Conservation (phyloP, 2,888 invertebrate species). For the Tolmerus cingulatus region DNA sequence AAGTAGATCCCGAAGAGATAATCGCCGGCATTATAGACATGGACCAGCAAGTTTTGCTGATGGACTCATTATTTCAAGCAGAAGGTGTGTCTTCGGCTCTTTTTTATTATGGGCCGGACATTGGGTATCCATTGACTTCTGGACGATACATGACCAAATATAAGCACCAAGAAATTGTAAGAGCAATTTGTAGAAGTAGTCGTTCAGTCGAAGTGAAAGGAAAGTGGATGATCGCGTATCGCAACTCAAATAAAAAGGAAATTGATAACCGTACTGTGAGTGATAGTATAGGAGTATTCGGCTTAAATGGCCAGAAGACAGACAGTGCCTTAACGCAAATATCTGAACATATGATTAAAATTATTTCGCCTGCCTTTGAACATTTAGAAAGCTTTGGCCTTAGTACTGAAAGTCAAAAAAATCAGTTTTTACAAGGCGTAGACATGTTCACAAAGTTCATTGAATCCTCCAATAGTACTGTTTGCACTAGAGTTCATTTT, state of each 20-base stretch:
- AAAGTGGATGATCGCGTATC: constrained; percentile 74
- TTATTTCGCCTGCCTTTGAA: constrained; percentile 64
- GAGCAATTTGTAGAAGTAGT: constrained; percentile 72
- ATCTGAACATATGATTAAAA: constrained; percentile 47
- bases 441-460: constrained; percentile 64
- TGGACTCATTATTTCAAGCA: constrained; percentile 70
- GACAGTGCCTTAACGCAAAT: neutral
- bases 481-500: constrained; percentile 71
- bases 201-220: constrained; percentile 65
- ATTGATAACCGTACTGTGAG: constrained; percentile 73
- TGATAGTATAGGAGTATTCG: constrained; percentile 60
- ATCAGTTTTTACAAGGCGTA: constrained; percentile 69
- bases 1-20: constrained; percentile 72
- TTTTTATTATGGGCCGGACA: constrained; percentile 73
- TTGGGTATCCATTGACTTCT: constrained; percentile 68
- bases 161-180: constrained; percentile 62
- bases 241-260: constrained; percentile 67
- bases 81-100: constrained; percentile 71
- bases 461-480: constrained; percentile 71
- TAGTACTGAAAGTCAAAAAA: constrained; percentile 62
- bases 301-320: constrained; percentile 44
- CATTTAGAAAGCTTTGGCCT: constrained; percentile 68
- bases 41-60: constrained; percentile 68
- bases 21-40: constrained; percentile 77
- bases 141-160: constrained; percentile 54